phyloP scores from a whole-genome alignment of 30 jellyfish, hydroid and myxozoan genomes.

The Aurelia aurita complex sp. Pacific region DNA sequence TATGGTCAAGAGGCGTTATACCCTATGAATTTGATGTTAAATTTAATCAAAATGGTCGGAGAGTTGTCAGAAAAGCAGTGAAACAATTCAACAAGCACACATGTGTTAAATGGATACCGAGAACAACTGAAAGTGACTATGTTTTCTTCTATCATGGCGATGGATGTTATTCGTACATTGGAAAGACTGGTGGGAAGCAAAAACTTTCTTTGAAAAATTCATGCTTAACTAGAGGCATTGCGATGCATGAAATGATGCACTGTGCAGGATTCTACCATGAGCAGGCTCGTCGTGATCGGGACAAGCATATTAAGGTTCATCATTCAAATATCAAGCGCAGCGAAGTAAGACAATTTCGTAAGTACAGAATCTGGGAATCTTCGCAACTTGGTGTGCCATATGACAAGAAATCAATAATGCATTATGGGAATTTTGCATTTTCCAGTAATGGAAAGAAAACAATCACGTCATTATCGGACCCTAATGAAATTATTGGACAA shows the following conservation, averaged over 20 bases:
- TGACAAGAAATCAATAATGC: slow-evolving; percentile 87
- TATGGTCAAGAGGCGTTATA: no score
- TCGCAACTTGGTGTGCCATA: slow-evolving; percentile 73
- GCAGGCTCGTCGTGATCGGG: slow-evolving; percentile 57
- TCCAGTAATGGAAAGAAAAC: no score
- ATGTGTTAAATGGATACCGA: slow-evolving; percentile 79
- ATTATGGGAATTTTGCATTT: slow-evolving; percentile 83
- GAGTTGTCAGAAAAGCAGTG: slow-evolving; percentile 60
- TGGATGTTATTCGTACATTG: slow-evolving; percentile 88
- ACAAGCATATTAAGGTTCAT: slow-evolving; percentile 14
- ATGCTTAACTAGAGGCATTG: slow-evolving; percentile 75
- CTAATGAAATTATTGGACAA: no score
- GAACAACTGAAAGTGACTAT: slow-evolving; percentile 62
- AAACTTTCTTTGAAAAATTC: slow-evolving; percentile 65
- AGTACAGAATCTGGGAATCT: slow-evolving; percentile 83
- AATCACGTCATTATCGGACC: no score
- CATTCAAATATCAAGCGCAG: slow-evolving; percentile 9
- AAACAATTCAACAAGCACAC: slow-evolving; percentile 70
- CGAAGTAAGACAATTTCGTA: slow-evolving; percentile 72
- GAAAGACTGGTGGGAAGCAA: slow-evolving; percentile 84
- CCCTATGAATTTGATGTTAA: no score
- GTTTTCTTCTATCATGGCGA: slow-evolving; percentile 72
- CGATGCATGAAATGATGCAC: slow-evolving; percentile 95
- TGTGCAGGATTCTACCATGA: slow-evolving; percentile 69
- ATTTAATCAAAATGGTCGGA: slow-evolving; percentile 4